Evolutionary conservation across 2,113 vertebrate species (phyloP).

Genomic region (Felis chaus): DNA sequence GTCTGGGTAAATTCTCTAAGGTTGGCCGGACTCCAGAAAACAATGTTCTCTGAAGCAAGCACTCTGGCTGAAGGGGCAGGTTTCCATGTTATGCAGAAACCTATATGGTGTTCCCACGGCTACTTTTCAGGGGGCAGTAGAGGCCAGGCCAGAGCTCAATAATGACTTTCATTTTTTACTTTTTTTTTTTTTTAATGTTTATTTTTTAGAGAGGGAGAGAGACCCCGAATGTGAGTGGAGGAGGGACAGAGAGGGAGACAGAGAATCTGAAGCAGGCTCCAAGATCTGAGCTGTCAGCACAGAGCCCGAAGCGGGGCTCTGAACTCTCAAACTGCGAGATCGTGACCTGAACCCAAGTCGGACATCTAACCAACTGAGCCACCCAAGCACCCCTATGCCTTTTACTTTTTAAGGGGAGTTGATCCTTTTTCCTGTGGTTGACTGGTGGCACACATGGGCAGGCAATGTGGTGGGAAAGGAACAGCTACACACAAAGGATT

Average conservation of each 20-base stretch:
- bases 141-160: background rate
- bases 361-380: too few relatives aligned
- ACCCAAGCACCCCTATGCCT: background rate
- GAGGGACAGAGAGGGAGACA: too few relatives aligned
- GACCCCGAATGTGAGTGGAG: too few relatives aligned
- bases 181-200: too few relatives aligned
- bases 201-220: too few relatives aligned
- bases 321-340: too few relatives aligned
- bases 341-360: too few relatives aligned
- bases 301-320: too few relatives aligned
- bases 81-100: background rate
- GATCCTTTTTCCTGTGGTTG: background rate
- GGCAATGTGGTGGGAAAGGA: background rate
- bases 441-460: background rate
- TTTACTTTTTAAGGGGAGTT: background rate
- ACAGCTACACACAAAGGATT: background rate
- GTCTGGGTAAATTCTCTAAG: constrained; percentile 14
- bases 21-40: constrained; percentile 61
- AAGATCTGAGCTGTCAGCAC: too few relatives aligned
- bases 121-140: background rate
- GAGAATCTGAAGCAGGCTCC: too few relatives aligned
- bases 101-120: background rate
- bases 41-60: constrained; percentile 40
- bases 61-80: background rate
- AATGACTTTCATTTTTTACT: too few relatives aligned